Conservation (phyloP, 2,797 vertebrate species). For the Capromys pilorides region DNA sequence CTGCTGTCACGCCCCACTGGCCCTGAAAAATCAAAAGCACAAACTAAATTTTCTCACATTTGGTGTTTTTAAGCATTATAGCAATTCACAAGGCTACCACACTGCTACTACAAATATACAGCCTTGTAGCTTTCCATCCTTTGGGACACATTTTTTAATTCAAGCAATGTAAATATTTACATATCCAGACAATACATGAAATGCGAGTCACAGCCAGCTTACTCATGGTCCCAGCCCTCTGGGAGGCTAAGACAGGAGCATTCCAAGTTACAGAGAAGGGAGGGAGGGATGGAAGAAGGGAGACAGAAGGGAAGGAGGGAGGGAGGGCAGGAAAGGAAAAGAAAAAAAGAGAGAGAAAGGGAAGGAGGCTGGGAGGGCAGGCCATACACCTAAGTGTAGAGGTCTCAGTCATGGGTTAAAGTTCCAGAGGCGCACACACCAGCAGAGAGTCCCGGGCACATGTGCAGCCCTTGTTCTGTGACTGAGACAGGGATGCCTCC, state of each 20-base stretch:
- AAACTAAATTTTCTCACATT: neutral
- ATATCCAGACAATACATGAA: neutral
- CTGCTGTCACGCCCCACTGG: slow-evolving; percentile 94
- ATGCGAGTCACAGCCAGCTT: neutral
- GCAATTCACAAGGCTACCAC: neutral
- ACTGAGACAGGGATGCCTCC: neutral
- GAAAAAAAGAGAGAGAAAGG: too few species aligned
- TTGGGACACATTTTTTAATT: too few species aligned
- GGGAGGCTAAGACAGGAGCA: neutral
- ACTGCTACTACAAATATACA: neutral
- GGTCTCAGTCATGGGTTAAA: neutral
- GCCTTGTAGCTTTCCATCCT: neutral
- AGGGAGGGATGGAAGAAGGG: too few species aligned
- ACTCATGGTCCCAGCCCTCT: neutral
- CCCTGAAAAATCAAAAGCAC: slow-evolving; percentile 85
- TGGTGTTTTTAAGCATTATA: neutral
- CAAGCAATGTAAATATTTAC: neutral
- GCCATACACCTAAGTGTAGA: neutral
- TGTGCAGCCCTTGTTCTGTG: neutral
- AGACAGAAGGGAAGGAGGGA: too few species aligned
- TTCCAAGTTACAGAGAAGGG: neutral
- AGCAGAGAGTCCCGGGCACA: neutral
- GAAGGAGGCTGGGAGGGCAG: too few species aligned
- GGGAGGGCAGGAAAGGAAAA: too few species aligned
- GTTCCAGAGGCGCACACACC: neutral